Base-by-base conservation (phyloP, 1,140 invertebrate genomes). In the Oscheius sp. region DNA sequence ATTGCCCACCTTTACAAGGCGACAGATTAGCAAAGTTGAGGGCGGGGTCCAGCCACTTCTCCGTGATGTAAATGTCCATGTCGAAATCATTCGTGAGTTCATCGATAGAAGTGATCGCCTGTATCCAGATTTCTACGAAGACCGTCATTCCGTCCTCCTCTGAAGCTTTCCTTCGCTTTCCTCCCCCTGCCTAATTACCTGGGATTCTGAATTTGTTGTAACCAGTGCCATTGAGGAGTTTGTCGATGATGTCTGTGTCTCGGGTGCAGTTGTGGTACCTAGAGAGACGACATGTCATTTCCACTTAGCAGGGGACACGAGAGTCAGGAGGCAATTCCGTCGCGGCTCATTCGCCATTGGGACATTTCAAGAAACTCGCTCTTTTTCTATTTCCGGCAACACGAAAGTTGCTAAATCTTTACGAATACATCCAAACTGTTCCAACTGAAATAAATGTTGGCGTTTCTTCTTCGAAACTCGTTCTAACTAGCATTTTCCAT, bases 31-130 rank as follows among this genome's bases (percentile, higher is more conserved):
- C 78, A 75, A 82, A 83, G 59, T 80, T 80, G 2, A 83, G 59
- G 4, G 73, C 64, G 10, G 81, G 80, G 55, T 83, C 76, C 18
- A 68, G 46, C 77, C 77, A 78, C 23, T 78, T 81, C 64, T 83
- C 82, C 38, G 82, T 84, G 29, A 83, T 83, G 76, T 83, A 83
- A 38, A 83, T 80, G 62, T 83, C 82, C 79, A 84, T 80, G 71
- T 83, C 81, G 74, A 83, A 83, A 64, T 83, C 82, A 72, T 83
- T 84, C n/a, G 83, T 84, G 1, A 83, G 74, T 62, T 83, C 82
- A 45, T 77, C 68, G 36, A 83, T 84, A 1, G 82, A 77, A 18
- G 80, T 84, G 49, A 84, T 83, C n/a, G 78, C 81, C 75, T 83
- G 83, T 23, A 83, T 61, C 82, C 82, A 83, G 31, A 84, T 80